A percentile compares a stretch with the other conserved stretches of the same genome.
These are phyloP conservation scores for Fringilla coelebs DNA, from an alignment of 2,797 vertebrate species.

Conservation along the genomic window DNA sequence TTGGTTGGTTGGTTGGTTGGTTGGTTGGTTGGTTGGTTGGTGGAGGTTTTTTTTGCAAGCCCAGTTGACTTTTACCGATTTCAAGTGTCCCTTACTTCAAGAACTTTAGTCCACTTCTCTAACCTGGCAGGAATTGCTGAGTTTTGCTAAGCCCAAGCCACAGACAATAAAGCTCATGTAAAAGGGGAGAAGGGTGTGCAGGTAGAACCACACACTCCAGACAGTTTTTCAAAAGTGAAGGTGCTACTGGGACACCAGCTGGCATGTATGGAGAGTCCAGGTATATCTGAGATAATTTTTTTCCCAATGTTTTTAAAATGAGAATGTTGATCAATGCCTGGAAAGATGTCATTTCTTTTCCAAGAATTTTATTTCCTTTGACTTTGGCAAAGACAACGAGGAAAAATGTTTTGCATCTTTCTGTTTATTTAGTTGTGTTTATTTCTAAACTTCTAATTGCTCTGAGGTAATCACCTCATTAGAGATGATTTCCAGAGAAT, in stretches of 20 bases:
- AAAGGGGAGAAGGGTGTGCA: not conserved
- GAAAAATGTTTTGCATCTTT: not conserved
- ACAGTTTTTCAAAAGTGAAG: not conserved
- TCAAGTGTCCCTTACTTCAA: not conserved
- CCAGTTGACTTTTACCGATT: not conserved
- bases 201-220: not conserved
- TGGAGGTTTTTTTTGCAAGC: not conserved
- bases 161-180: not conserved
- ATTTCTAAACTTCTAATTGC: slow-evolving; percentile 21
- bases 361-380: not conserved
- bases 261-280: not conserved
- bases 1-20: not conserved
- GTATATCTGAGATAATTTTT: not conserved
- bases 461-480: not conserved
- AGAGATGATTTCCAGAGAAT: slow-evolving; percentile 10
- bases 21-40: not conserved
- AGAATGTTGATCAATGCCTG: not conserved
- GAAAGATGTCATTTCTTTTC: not conserved
- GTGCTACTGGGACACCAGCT: not conserved
- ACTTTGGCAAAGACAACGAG: not conserved
- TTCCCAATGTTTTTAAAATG: not conserved
- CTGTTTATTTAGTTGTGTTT: not conserved
- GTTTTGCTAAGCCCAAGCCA: not conserved
- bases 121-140: not conserved
- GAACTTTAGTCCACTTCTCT: not conserved